Percentiles rank a stretch among this genome's conserved stretches.
Evolutionary conservation across 2,113 vertebrate species (phyloP).

Genomic region (Alectura lathami): DNA sequence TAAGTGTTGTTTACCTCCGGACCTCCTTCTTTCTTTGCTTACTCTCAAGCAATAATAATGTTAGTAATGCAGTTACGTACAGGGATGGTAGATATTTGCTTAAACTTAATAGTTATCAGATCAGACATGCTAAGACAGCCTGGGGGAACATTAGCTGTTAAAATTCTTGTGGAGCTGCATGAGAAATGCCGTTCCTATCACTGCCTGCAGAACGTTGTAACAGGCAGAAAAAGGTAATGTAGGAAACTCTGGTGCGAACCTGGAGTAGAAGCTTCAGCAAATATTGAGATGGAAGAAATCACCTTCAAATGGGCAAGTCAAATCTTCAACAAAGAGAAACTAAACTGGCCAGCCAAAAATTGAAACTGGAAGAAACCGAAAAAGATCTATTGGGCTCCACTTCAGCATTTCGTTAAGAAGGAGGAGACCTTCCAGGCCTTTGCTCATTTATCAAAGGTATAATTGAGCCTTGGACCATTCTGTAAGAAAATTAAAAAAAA

Average conservation of each 20-base stretch:
- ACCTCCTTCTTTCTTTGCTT: background rate
- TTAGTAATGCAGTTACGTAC: conserved; percentile 1
- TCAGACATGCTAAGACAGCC: background rate
- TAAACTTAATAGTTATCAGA: background rate
- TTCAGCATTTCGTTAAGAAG: background rate
- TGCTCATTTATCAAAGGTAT: background rate
- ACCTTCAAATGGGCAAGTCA: background rate
- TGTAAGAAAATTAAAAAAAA: background rate
- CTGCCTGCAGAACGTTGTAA: background rate
- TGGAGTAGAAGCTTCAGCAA: background rate
- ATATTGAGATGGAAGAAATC: background rate
- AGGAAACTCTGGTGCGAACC: background rate
- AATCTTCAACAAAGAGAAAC: background rate
- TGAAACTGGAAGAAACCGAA: accelerated
- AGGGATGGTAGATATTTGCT: background rate
- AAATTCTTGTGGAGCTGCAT: background rate
- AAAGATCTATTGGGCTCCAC: background rate
- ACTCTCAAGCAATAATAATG: background rate
- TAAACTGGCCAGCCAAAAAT: background rate
- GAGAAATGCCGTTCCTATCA: background rate
- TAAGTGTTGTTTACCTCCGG: background rate
- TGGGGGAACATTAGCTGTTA: background rate
- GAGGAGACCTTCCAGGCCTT: background rate
- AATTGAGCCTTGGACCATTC: background rate
- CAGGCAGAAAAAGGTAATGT: background rate